These are phyloP conservation scores for Tridacna gigas DNA, from an alignment of 2,888 invertebrate genomes.

Conservation along the genomic window DNA sequence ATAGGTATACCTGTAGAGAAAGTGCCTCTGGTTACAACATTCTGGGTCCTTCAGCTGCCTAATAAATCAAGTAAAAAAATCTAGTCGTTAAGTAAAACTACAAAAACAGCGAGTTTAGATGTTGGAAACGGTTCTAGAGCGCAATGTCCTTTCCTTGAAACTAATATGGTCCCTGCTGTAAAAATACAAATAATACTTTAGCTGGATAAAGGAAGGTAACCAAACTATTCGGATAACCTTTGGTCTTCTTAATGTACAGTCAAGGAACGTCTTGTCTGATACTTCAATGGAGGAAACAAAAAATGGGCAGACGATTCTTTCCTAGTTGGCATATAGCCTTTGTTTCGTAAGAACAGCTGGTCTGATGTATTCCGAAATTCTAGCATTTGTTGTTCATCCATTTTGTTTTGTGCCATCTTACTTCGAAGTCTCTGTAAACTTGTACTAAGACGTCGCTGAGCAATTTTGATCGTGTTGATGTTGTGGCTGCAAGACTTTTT, in stretches of 20 bases:
- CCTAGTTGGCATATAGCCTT: constrained; percentile 41
- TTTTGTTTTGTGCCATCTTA: constrained; percentile 35
- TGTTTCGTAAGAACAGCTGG: constrained; percentile 41
- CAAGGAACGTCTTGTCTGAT: constrained; percentile 26
- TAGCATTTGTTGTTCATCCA: constrained; percentile 9
- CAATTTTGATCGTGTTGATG: constrained; percentile 39
- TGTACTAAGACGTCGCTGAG: constrained; percentile 39
- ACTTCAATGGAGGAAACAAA: constrained; percentile 46
- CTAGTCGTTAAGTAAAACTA: no score
- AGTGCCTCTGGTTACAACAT: no score
- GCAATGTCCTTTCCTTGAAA: no score
- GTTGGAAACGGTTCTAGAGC: no score
- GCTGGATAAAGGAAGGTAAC: no score
- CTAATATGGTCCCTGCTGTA: no score
- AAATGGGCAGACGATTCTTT: constrained; percentile 3
- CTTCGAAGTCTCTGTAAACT: constrained; percentile 29
- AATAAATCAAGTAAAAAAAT: no score
- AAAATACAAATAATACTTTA: no score
- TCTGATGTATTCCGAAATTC: neutral
- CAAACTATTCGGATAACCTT: no score
- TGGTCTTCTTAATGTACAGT: neutral
- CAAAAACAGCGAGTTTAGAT: no score
- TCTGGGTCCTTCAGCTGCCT: no score
- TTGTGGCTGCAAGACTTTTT: constrained; percentile 31
- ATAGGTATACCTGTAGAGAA: no score